Evolutionary conservation across 2,888 invertebrate species (phyloP), one percentile per base, ranked within the genome.

Genomic region (Zygaena filipendulae): DNA sequence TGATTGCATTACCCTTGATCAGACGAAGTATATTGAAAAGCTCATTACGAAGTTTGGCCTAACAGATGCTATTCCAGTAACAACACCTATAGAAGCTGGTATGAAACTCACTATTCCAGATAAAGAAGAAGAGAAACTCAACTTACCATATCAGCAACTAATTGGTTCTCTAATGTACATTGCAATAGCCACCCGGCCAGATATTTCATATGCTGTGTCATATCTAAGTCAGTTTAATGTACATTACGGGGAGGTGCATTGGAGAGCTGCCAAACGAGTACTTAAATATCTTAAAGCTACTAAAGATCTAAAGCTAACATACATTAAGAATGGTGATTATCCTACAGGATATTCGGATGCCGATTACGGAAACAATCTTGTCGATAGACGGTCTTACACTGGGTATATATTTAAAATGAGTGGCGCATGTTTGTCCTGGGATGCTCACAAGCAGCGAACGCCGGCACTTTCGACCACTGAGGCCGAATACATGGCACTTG

Each of bases 181-280:
- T 10, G 32, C 30, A 7, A 26, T 32, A 27, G 20, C 27, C 16
- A 33, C 31, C 6, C 11, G 35, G n/a, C 33, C 33, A 5, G 33
- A 36, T 29, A 38, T 33, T 20, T 23, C 29, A 7, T 32, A 25
- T 27, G 10, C 33, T 13, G 35, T 32, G 5, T 13, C 23, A 3
- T 38, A 30, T 25, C 16, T 38, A 25, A 33, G 34, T 32, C 35
- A 39, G 13, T 39, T 33, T 13, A 35, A n/a, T n/a, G n/a, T n/a
- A n/a, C n/a, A n/a, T n/a, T n/a, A n/a, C n/a, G n/a, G n/a, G n/a
- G n/a, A n/a, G n/a, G n/a, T n/a, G n/a, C n/a, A n/a, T n/a, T n/a
- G n/a, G n/a, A n/a, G n/a, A n/a, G n/a, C n/a, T n/a, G n/a, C n/a
- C n/a, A n/a, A n/a, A n/a, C n/a, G n/a, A n/a, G n/a, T 36, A 24